Conservation (phyloP, 2,113 vertebrate species). For the Pholis gunnellus region DNA sequence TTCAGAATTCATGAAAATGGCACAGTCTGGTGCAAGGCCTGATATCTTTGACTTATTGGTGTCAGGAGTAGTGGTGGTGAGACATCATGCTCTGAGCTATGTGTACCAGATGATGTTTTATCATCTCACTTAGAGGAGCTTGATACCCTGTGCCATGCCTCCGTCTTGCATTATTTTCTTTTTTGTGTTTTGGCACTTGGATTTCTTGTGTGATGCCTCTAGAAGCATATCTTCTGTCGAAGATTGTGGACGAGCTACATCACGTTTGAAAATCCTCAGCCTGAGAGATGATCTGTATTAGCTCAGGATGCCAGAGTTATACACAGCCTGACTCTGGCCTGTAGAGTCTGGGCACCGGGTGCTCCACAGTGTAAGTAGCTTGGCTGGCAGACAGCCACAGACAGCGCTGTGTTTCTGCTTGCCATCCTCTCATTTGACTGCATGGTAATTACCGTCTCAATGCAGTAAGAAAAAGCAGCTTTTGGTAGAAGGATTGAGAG, state of each 20-base stretch:
- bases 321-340: slow-evolving; percentile 54
- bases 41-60: slow-evolving; percentile 23
- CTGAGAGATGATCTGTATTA: slow-evolving; percentile 65
- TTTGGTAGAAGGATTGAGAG: slow-evolving; percentile 69
- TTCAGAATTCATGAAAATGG: slow-evolving; percentile 43
- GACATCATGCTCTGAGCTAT: slow-evolving; percentile 17
- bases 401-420: slow-evolving; percentile 66
- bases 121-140: slow-evolving; percentile 6
- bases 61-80: neutral
- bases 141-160: neutral
- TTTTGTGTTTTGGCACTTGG: slow-evolving; percentile 1
- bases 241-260: slow-evolving; percentile 28
- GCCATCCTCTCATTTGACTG: slow-evolving; percentile 79
- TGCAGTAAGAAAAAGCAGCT: slow-evolving; percentile 72
- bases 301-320: slow-evolving; percentile 58
- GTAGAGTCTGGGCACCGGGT: slow-evolving; percentile 52
- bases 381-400: slow-evolving; percentile 76
- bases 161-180: slow-evolving; percentile 10
- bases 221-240: slow-evolving; percentile 35
- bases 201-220: slow-evolving; percentile 20
- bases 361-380: slow-evolving; percentile 69
- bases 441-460: slow-evolving; percentile 78
- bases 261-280: slow-evolving; percentile 44
- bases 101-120: slow-evolving; percentile 15
- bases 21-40: slow-evolving; percentile 34